These are phyloP conservation scores for Pygathrix nemaeus DNA, from an alignment of 2,113 vertebrate genomes.

Conservation along the genomic window DNA sequence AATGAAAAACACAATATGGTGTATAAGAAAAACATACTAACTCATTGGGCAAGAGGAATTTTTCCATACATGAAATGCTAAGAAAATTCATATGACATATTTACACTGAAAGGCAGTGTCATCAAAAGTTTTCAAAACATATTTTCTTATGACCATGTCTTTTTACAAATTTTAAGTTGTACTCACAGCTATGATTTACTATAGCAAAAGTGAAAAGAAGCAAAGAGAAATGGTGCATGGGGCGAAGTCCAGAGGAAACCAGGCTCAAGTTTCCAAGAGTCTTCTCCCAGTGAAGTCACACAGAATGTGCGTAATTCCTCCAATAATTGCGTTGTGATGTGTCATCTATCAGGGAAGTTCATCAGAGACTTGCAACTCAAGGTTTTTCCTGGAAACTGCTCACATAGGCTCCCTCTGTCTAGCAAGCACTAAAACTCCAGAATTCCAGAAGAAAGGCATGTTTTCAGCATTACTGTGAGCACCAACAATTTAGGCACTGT, in stretches of 20 bases:
- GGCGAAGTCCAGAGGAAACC: not conserved
- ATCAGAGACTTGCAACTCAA: not conserved
- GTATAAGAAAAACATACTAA: not conserved
- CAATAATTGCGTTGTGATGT: not conserved
- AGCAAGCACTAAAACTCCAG: not conserved
- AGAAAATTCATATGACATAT: not conserved
- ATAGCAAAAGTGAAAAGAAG: not conserved
- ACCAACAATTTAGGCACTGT: not conserved
- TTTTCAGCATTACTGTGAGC: not conserved
- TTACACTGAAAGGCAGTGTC: not conserved
- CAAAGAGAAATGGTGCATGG: not conserved
- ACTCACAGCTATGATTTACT: not conserved
- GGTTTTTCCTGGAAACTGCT: not conserved
- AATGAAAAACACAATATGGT: not conserved
- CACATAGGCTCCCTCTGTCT: not conserved
- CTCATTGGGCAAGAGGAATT: not conserved
- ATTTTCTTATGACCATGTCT: not conserved
- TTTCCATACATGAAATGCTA: not conserved
- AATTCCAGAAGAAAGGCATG: not conserved
- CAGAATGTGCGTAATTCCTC: not conserved
- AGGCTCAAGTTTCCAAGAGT: not conserved
- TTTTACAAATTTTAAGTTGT: not conserved
- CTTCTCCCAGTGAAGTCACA: not conserved
- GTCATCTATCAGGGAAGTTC: not conserved
- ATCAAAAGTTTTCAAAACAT: not conserved